Percentiles rank a stretch among this genome's conserved stretches.
These are phyloP conservation scores for Catocala sponsa DNA, from an alignment of 2,888 invertebrate species.

Conservation along the genomic window DNA sequence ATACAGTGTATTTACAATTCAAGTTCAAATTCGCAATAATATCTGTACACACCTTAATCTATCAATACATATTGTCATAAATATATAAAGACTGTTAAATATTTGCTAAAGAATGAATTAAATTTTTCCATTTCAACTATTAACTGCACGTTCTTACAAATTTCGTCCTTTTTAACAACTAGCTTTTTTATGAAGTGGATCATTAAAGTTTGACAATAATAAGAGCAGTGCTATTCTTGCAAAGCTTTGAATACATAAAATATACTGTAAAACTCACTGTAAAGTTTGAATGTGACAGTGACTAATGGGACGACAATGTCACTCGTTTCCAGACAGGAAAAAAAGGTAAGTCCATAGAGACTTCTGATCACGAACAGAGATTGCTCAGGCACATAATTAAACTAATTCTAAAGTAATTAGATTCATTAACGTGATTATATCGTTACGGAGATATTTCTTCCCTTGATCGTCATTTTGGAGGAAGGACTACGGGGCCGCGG, in stretches of 20 bases:
- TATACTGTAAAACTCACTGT: background rate
- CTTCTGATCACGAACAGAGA: conserved; percentile 13
- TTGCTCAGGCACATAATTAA: conserved; percentile 14
- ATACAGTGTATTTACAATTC: too few species aligned
- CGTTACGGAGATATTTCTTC: background rate
- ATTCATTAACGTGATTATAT: conserved; percentile 11
- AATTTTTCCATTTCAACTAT: too few species aligned
- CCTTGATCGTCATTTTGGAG: background rate
- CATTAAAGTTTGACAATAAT: too few species aligned
- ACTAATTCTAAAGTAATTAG: conserved; percentile 13
- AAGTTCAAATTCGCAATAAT: too few species aligned
- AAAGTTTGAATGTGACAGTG: conserved; percentile 15
- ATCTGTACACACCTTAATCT: too few species aligned
- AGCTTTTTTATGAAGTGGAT: too few species aligned
- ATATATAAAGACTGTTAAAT: too few species aligned
- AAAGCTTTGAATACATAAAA: background rate
- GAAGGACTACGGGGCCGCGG: too few species aligned
- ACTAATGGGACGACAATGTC: conserved; percentile 15
- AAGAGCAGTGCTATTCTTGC: background rate
- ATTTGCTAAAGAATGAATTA: too few species aligned
- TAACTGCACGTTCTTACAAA: too few species aligned
- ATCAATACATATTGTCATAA: too few species aligned
- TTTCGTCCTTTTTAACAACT: too few species aligned
- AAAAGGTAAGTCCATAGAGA: conserved; percentile 16
- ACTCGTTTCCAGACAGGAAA: conserved; percentile 11